A percentile compares a stretch with the other conserved stretches of the same genome.
Conservation (phyloP, 1,140 invertebrate species). For the Telenomus remus region DNA sequence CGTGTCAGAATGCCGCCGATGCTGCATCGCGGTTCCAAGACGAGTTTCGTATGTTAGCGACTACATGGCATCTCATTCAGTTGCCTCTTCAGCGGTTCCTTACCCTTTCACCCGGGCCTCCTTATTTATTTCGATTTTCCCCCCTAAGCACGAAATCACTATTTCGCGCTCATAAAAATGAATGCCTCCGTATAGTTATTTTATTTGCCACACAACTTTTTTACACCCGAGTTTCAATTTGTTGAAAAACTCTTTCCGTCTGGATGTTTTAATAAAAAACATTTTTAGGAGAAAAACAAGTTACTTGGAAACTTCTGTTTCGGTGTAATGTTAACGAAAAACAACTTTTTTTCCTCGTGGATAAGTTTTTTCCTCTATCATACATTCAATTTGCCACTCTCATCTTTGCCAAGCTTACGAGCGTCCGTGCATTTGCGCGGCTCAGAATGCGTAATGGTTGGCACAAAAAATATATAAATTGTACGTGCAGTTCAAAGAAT, state of each 20-base stretch:
- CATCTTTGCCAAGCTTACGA: conserved; percentile 36
- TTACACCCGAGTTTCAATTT: too few species aligned
- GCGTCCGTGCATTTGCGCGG: background rate
- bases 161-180: conserved; percentile 7
- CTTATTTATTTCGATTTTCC: conserved; percentile 31
- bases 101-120: conserved; percentile 7
- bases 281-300: too few species aligned
- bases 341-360: conserved; percentile 1
- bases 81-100: conserved; percentile 3
- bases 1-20: conserved; percentile 59
- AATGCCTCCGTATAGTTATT: background rate
- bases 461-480: conserved; percentile 25
- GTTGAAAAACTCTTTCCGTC: too few species aligned
- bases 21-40: conserved; percentile 28
- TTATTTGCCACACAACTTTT: too few species aligned
- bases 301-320: too few species aligned
- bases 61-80: conserved; percentile 47
- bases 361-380: conserved; percentile 27
- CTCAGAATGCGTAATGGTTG: conserved; percentile 27
- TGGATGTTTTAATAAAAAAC: too few species aligned
- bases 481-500: conserved; percentile 31
- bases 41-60: conserved; percentile 49
- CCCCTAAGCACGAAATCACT: conserved; percentile 6
- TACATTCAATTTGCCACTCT: conserved; percentile 48
- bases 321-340: too few species aligned